Evolutionary conservation across 1,140 invertebrate species (phyloP).

Genomic region (Zaprionus camerounensis): DNA sequence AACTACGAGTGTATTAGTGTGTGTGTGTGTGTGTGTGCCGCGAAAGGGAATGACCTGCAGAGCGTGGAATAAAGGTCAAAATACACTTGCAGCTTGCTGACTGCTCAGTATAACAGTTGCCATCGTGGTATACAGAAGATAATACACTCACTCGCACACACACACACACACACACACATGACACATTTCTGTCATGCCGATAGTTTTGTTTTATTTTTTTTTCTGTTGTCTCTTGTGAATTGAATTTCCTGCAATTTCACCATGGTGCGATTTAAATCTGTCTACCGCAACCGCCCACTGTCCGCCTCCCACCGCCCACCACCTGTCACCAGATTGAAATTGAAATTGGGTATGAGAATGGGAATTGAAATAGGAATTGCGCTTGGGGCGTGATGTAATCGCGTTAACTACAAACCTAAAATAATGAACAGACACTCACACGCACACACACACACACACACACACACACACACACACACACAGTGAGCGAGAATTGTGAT

Average conservation of each 20-base stretch:
- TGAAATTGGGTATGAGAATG: slow-evolving; percentile 34
- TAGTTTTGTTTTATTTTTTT: slow-evolving; percentile 30
- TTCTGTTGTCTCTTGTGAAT: slow-evolving; percentile 62
- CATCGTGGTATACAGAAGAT: slow-evolving; percentile 28
- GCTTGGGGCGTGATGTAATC: slow-evolving; percentile 73
- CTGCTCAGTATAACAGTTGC: slow-evolving; percentile 22
- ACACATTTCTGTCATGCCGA: slow-evolving; percentile 42
- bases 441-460: slow-evolving; percentile 46
- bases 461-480: slow-evolving; percentile 30
- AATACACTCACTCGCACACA: slow-evolving; percentile 3
- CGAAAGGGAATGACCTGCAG: slow-evolving; percentile 72
- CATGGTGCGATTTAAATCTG: slow-evolving; percentile 52
- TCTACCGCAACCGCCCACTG: slow-evolving; percentile 7
- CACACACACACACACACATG: background rate
- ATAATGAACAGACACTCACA: slow-evolving; percentile 29
- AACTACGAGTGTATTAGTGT: slow-evolving; percentile 11
- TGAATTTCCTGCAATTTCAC: slow-evolving; percentile 79
- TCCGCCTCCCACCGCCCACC: background rate
- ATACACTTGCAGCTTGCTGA: slow-evolving; percentile 50
- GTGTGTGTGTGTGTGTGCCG: slow-evolving; percentile 31
- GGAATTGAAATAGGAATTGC: slow-evolving; percentile 22
- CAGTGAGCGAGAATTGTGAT: slow-evolving; percentile 63
- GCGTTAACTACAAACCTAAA: slow-evolving; percentile 56
- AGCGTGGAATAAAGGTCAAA: slow-evolving; percentile 69
- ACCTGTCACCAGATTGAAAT: slow-evolving; percentile 30